These are phyloP conservation scores for Thera britannica DNA, from an alignment of 2,888 invertebrate species.

Conservation along the genomic window DNA sequence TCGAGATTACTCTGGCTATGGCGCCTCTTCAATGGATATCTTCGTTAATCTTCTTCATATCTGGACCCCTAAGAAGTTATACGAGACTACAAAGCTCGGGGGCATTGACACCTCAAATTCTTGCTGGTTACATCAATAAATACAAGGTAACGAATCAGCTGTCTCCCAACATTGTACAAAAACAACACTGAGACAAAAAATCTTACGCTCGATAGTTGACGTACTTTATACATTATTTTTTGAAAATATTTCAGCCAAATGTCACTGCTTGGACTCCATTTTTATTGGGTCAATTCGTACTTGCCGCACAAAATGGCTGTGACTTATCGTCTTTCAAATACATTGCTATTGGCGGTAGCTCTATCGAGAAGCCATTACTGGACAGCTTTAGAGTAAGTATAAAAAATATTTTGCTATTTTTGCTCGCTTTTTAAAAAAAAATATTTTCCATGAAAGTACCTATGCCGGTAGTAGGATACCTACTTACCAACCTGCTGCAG, in stretches of 20 bases:
- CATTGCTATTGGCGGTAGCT: constrained; percentile 61
- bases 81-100: constrained; percentile 56
- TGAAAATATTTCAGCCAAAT: constrained; percentile 56
- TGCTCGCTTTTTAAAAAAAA: not conserved
- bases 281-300: constrained; percentile 60
- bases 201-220: constrained; percentile 1
- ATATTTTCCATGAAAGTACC: too few species aligned
- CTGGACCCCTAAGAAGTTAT: constrained; percentile 49
- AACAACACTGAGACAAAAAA: not conserved
- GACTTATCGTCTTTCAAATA: constrained; percentile 64
- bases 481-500: too few species aligned
- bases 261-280: constrained; percentile 62
- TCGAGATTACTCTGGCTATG: constrained; percentile 49
- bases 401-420: constrained; percentile 28
- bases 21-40: constrained; percentile 62
- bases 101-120: constrained; percentile 48
- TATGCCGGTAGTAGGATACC: too few species aligned
- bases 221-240: constrained; percentile 17
- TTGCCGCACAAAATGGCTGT: constrained; percentile 58
- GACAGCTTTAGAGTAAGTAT: constrained; percentile 62
- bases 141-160: constrained; percentile 48
- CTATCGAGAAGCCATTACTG: constrained; percentile 56
- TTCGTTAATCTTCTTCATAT: constrained; percentile 51
- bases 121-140: constrained; percentile 55
- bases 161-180: not conserved